phyloP scores from a whole-genome alignment of 2,113 vertebrate species.

The Chaenogobius annularis region DNA sequence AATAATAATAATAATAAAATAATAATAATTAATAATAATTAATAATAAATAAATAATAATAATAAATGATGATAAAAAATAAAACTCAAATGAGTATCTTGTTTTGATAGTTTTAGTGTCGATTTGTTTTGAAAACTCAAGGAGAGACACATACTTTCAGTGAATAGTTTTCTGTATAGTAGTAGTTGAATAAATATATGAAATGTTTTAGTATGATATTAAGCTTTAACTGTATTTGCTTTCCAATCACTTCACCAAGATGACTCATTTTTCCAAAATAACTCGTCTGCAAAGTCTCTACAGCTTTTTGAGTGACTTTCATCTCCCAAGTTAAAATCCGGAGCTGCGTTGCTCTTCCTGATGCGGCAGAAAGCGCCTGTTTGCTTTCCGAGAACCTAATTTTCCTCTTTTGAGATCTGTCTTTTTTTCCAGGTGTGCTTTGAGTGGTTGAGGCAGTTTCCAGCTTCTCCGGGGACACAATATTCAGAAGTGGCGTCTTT shows the following conservation, averaged over 20 bases:
- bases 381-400: conserved; percentile 27
- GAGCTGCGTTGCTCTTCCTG: conserved; percentile 13
- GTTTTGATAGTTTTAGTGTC: too few relatives aligned
- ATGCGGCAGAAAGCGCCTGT: conserved; percentile 13
- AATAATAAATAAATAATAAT: too few relatives aligned
- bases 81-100: too few relatives aligned
- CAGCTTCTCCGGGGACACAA: conserved; percentile 17
- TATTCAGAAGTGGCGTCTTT: conserved; percentile 25
- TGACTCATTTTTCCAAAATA: conserved; percentile 27
- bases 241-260: conserved; percentile 37
- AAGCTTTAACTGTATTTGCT: conserved; percentile 40
- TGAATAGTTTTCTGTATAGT: too few relatives aligned
- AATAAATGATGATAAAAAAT: too few relatives aligned
- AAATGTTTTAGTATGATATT: conserved; percentile 7
- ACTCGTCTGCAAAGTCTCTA: conserved; percentile 12
- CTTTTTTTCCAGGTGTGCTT: not conserved
- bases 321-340: conserved; percentile 24
- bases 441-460: not conserved
- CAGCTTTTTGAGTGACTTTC: conserved; percentile 22
- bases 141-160: too few relatives aligned
- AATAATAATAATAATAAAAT: too few relatives aligned
- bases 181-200: conserved; percentile 4
- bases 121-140: too few relatives aligned
- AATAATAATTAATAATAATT: too few relatives aligned
- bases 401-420: conserved; percentile 10